Conservation (phyloP, 2,888 invertebrate species). For the Lithodes maja region DNA sequence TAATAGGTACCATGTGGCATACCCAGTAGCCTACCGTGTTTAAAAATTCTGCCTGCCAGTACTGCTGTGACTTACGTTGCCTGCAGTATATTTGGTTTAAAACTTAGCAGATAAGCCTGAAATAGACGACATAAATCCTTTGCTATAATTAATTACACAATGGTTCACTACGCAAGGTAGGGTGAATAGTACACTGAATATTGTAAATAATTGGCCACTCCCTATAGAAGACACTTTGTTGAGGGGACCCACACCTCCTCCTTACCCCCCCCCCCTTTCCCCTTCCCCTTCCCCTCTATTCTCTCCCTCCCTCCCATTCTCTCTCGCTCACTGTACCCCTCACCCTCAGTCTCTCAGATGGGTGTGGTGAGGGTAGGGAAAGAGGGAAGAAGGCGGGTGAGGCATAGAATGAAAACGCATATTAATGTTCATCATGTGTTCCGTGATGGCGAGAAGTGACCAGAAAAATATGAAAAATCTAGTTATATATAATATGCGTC, state of each 20-base stretch:
- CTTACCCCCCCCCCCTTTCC: background rate
- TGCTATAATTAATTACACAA: too few relatives aligned
- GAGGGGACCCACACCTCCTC: background rate
- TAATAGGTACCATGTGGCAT: too few relatives aligned
- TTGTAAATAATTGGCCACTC: too few relatives aligned
- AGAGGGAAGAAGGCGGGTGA: conserved; percentile 3
- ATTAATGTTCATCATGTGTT: background rate
- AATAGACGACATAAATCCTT: too few relatives aligned
- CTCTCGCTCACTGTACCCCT: background rate
- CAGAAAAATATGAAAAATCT: background rate
- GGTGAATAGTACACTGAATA: too few relatives aligned
- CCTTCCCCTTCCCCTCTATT: too few relatives aligned
- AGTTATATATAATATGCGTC: background rate
- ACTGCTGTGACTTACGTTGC: too few relatives aligned
- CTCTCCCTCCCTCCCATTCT: background rate
- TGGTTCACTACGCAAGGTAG: background rate
- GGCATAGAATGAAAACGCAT: background rate
- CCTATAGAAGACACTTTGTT: too few relatives aligned
- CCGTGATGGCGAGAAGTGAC: background rate
- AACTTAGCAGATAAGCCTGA: too few relatives aligned
- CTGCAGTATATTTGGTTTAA: too few relatives aligned
- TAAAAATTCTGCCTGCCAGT: too few relatives aligned
- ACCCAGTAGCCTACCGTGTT: too few relatives aligned
- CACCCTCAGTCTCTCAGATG: background rate
- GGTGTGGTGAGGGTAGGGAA: conserved; percentile 10